Base-by-base conservation (phyloP, 1,140 invertebrate species). In the Notospermus geniculatus region DNA sequence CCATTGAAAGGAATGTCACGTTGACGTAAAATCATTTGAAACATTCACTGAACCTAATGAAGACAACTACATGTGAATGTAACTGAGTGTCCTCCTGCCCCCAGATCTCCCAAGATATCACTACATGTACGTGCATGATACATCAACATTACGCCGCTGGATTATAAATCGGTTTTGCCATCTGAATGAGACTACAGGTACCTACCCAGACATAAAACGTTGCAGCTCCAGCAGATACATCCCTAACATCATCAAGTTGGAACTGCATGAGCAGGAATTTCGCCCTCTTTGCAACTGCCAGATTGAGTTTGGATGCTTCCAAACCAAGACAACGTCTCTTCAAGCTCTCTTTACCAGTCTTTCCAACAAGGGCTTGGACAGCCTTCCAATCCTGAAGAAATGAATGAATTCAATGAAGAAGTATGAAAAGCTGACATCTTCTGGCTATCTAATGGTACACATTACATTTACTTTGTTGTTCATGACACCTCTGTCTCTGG, bases 191-290 rank as follows among this genome's bases (percentile, higher is more conserved):
- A 13, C 2, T 43, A 30, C 57, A 43, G 17, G 2, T 45, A 66
- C 69, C 72, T 57, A 78, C 77, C 74, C 75, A 79, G 17, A 76
- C 65, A 72, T 73, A 78, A 59, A 79, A 79, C 15, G 77, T 78
- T 9, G 77, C 76, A n/a, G 76, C 75, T 17, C 77, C 77, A 55
- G 76, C 77, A 22, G 77, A 79, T 15, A 79, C 74, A 60, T 78
- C 76, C 29, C 75, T 63, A 7, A 79, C 71, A 30, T 77, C 75
- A 56, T 78, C 76, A 54, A 79, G 68, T 52, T 78, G 75, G 64
- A 63, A 72, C 41, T 69, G 69, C 9, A 62, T 65, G 1, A 78
- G 54, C 25, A 77, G 54, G 25, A 62, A 61, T 58, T 74, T 73
- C 5, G 73, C 73, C 41, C 68, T 60, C 22, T 69, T 64, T 0